Conservation (phyloP, 2,888 invertebrate genomes). For the Tipula confusa region DNA sequence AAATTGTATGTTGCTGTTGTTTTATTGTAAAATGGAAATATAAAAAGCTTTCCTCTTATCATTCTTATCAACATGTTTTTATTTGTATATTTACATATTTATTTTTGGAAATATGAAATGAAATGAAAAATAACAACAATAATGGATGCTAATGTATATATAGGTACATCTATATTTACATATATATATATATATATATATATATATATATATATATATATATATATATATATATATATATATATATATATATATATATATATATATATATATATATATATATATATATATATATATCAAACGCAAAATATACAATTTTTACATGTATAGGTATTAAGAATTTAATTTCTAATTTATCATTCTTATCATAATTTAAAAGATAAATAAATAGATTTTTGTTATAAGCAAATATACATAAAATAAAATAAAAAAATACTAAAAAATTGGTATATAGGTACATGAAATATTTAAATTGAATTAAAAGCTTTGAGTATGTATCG, state of each 20-base stretch:
- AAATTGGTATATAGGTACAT: too few relatives aligned
- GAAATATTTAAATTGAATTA: constrained; percentile 9
- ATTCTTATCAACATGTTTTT: neutral
- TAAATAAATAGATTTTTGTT: constrained; percentile 3
- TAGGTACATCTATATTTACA: too few relatives aligned
- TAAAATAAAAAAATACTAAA: neutral
- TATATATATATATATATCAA: neutral
- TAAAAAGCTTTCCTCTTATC: neutral
- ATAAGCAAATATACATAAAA: neutral
- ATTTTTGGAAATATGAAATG: neutral
- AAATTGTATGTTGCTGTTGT: neutral
- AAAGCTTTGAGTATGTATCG: neutral
- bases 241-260: neutral
- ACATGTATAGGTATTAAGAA: neutral
- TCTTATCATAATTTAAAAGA: constrained; percentile 20
- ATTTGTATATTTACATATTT: neutral
- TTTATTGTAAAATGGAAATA: neutral
- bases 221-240: neutral
- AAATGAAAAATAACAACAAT: neutral
- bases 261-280: neutral
- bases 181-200: neutral
- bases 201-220: neutral
- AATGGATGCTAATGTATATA: too few relatives aligned
- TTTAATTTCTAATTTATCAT: neutral
- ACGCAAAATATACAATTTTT: neutral